These are phyloP conservation scores for Axis porcinus DNA, from an alignment of 2,113 vertebrate genomes.

Conservation along the genomic window DNA sequence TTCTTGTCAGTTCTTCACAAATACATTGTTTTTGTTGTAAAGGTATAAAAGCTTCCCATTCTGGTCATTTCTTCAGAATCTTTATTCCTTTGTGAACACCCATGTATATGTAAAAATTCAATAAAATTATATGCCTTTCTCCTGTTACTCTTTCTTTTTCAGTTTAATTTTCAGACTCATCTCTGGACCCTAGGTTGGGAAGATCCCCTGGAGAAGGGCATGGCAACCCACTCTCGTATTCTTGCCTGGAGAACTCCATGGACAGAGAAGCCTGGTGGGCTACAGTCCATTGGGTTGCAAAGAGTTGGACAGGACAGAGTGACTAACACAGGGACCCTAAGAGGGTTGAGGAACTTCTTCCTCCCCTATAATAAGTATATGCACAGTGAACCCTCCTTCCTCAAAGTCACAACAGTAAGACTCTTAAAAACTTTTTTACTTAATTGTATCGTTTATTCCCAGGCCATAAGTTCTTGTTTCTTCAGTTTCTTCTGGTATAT, in stretches of 20 bases:
- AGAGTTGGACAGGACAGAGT: background rate
- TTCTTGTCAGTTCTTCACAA: background rate
- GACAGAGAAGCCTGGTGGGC: background rate
- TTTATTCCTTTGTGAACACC: background rate
- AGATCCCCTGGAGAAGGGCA: background rate
- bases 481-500: background rate
- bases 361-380: background rate
- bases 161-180: background rate
- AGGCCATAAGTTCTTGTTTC: background rate
- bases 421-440: background rate
- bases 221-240: background rate
- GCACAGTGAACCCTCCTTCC: background rate
- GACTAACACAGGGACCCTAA: background rate
- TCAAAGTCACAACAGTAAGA: background rate
- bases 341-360: background rate
- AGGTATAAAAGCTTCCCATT: background rate
- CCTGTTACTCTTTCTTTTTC: background rate
- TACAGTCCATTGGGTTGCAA: background rate
- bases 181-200: background rate
- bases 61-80: background rate
- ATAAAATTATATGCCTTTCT: background rate
- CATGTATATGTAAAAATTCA: background rate
- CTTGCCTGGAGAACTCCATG: background rate
- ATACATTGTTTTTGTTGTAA: background rate
- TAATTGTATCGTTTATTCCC: background rate